Base-by-base conservation (phyloP, 2,888 invertebrate species). In the Synanthedon vespiformis region DNA sequence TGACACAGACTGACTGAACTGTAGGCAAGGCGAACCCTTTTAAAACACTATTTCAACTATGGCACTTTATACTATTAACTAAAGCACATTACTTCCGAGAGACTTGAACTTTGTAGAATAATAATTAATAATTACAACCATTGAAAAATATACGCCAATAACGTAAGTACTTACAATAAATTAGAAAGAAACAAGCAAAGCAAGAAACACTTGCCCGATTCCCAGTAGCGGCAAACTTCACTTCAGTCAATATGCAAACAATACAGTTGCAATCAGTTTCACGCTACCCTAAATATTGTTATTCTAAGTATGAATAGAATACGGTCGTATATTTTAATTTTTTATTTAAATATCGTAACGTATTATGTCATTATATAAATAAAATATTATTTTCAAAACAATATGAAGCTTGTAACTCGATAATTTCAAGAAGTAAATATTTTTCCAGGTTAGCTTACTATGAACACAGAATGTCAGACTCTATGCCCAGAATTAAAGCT, bases 1-100 rank as follows among this genome's bases (percentile, higher is more conserved):
- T 81, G 84, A 82, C 82, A 81, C 79, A 74, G 65, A 64, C 61
- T 63, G 73, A 80, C 76, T 71, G 75, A 78, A 70, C 71, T 69
- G 3, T 13, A 44, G 4, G n/a, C n/a, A 44, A 13, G 44, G 13
- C 13, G 6, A 14, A 13, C n/a, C 44, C 14, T 14, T 44, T 44
- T 44, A 44, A 13, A 44, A 44, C 12, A 44, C 3, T 13, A 14
- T 44, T 44, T n/a, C 14, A 44, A 13, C 44, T 44, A 44, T 44
- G 44, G 44, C 44, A 44, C 44, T 44, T 44, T 11, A 44, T 44
- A 13, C 44, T n/a, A 34, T 34, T 34, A 34, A 34, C 34, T 34
- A 34, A 44, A n/a, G 44, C 13, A 44, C 13, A 13, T 44, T 44
- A 44, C 10, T 44, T 13, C 44, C 11, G 55, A 60, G 57, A 61